phyloP scores from a whole-genome alignment of 2,113 vertebrate species.

The Macquaria ambigua region DNA sequence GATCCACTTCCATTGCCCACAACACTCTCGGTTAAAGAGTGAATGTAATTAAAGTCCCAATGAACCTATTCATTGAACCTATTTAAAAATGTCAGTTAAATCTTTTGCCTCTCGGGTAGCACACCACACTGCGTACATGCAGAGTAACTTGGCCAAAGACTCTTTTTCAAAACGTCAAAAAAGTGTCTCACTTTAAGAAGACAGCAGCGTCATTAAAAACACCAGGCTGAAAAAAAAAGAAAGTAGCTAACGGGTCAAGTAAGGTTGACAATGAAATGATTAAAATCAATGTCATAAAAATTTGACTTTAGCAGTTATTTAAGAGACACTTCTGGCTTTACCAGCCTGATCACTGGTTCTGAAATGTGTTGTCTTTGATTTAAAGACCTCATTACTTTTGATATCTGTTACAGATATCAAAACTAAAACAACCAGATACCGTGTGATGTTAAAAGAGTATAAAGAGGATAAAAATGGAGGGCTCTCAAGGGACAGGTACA shows the following conservation, averaged over 20 bases:
- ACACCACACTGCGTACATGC: constrained; percentile 42
- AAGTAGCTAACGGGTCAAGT: not conserved
- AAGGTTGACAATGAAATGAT: constrained; percentile 38
- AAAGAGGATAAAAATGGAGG: not conserved
- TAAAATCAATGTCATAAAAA: constrained; percentile 13
- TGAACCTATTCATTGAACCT: constrained; percentile 82
- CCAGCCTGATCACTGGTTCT: not conserved
- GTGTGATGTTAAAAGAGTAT: constrained; percentile 16
- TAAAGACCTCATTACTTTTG: constrained; percentile 37
- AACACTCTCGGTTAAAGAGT: constrained; percentile 71
- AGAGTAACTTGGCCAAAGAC: constrained; percentile 31
- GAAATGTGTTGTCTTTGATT: constrained; percentile 13
- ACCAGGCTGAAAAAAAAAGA: not conserved
- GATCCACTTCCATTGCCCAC: constrained; percentile 74
- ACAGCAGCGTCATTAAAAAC: constrained; percentile 14
- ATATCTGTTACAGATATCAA: not conserved
- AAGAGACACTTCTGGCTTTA: constrained; percentile 25
- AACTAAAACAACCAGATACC: constrained; percentile 4
- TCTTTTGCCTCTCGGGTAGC: constrained; percentile 65
- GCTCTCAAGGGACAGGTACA: not conserved
- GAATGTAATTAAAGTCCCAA: constrained; percentile 83
- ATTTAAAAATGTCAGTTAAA: constrained; percentile 79
- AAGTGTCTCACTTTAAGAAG: constrained; percentile 26
- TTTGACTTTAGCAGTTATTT: constrained; percentile 13
- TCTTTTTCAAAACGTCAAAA: constrained; percentile 39